These are phyloP conservation scores for Siniperca scherzeri DNA, from an alignment of 2,797 vertebrate species.

Conservation along the genomic window DNA sequence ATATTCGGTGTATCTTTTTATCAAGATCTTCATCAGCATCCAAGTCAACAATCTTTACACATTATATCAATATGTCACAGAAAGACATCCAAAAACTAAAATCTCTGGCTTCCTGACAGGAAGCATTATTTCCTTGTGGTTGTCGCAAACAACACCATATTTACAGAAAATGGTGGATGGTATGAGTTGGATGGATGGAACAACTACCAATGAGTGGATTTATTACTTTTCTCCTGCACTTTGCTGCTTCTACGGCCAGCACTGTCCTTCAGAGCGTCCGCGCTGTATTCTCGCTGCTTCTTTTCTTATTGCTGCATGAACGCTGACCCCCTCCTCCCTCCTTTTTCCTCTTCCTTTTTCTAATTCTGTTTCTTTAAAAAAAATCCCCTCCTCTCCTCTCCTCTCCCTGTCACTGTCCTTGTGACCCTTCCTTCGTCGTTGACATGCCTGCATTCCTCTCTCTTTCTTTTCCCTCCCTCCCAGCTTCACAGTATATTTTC, in stretches of 20 bases:
- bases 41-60: slow-evolving; percentile 75
- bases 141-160: slow-evolving; percentile 72
- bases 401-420: slow-evolving; percentile 10
- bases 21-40: slow-evolving; percentile 75
- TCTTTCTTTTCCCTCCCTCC: background rate
- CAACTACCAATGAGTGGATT: slow-evolving; percentile 49
- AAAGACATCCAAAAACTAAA: slow-evolving; percentile 80
- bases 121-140: slow-evolving; percentile 76
- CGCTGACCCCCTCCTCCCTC: background rate
- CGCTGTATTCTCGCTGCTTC: slow-evolving; percentile 3
- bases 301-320: slow-evolving; percentile 63
- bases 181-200: slow-evolving; percentile 29
- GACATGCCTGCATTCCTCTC: background rate
- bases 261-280: slow-evolving; percentile 40
- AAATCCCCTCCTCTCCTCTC: background rate
- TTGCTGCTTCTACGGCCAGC: slow-evolving; percentile 71
- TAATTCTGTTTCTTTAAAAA: background rate
- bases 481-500: slow-evolving; percentile 46
- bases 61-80: slow-evolving; percentile 81
- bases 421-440: background rate
- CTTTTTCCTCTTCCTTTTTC: slow-evolving; percentile 11
- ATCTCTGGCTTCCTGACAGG: slow-evolving; percentile 76
- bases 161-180: slow-evolving; percentile 68
- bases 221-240: slow-evolving; percentile 65
- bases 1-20: slow-evolving; percentile 72